Evolutionary conservation across 1,140 invertebrate species (phyloP), one percentile per base, ranked within the genome.

Genomic region (Euschistus heros): DNA sequence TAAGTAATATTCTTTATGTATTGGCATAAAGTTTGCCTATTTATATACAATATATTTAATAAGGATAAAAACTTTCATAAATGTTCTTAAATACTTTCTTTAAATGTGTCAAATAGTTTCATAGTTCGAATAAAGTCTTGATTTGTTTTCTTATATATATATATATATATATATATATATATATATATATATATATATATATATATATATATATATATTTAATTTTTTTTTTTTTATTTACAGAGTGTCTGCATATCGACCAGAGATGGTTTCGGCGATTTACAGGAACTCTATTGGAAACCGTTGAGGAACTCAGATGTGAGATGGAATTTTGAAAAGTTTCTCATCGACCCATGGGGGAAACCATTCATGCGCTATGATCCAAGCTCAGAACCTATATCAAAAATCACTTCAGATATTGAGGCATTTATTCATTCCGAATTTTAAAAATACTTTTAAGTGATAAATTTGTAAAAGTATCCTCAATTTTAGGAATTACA

Each of bases 281-380:
- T 72, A 30, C 60, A 72, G 4, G 70, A 73, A 15, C 70, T 81
- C 14, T 76, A 73, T 68, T 82, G 80, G 69, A 68, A 73, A 7
- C 76, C 75, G 30, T 66, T 79, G 42, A 71, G 72, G 46, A 74
- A 71, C 24, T 75, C 72, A 62, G 82, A 84, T 70, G 72, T 84
- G 33, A 73, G 77, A 30, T 82, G 81, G 82, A 84, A 84, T 72
- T 84, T 79, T 69, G 82, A 84, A 70, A 82, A 82, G 64, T 82
- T 84, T 70, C 71, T 84, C 13, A 75, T 84, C 6, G 72, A 76
- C 67, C 71, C 69, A 20, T 66, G 70, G 37, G 82, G 82, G 6
- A 73, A 72, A 57, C 80, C 80, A 33, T 71, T 74, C n/a, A 76
- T 73, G 66, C 71, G 81, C 30, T 82, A 80, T 64, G 77, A 79